phyloP scores from a whole-genome alignment of 37 sponge, comb jelly and placozoan genomes.

The Eunapius fragilis region DNA sequence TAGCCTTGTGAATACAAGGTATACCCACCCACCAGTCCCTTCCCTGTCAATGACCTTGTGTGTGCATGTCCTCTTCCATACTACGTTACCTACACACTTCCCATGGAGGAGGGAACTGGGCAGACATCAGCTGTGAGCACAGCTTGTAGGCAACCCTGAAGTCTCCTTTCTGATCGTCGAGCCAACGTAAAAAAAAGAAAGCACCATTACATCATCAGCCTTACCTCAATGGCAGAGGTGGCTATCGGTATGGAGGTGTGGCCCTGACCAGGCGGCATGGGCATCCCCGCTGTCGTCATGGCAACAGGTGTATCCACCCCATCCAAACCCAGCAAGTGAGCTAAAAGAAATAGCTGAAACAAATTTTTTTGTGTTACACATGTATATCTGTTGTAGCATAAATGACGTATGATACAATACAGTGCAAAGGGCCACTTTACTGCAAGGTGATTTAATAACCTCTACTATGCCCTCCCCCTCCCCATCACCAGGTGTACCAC shows the following conservation, averaged over 20 bases:
- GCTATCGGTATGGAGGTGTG: constrained; percentile 50
- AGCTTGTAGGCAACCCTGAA: constrained; percentile 38
- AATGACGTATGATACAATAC: not conserved
- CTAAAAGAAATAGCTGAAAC: constrained; percentile 35
- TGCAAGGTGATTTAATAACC: not conserved
- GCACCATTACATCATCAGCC: not conserved
- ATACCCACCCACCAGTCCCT: too few relatives aligned
- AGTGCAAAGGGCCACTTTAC: not conserved
- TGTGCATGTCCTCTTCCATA: too few relatives aligned
- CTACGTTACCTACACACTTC: constrained; percentile 55
- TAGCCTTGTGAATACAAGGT: too few relatives aligned
- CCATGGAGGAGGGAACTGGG: constrained; percentile 56
- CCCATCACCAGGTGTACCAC: too few relatives aligned
- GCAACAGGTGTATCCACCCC: not conserved
- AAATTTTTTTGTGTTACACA: not conserved
- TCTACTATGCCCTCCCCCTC: not conserved
- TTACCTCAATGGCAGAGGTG: constrained; percentile 45
- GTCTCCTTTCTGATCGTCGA: constrained; percentile 53
- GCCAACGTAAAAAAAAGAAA: not conserved
- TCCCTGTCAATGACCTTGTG: too few relatives aligned
- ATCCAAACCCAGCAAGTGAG: constrained; percentile 50
- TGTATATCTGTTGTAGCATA: not conserved
- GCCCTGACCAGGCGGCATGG: constrained; percentile 12
- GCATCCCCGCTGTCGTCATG: too few relatives aligned
- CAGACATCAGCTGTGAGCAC: constrained; percentile 46